Percentiles rank a stretch among this genome's conserved stretches.
phyloP scores from a whole-genome alignment of 2,113 vertebrate genomes.

The Brachionichthys hirsutus region DNA sequence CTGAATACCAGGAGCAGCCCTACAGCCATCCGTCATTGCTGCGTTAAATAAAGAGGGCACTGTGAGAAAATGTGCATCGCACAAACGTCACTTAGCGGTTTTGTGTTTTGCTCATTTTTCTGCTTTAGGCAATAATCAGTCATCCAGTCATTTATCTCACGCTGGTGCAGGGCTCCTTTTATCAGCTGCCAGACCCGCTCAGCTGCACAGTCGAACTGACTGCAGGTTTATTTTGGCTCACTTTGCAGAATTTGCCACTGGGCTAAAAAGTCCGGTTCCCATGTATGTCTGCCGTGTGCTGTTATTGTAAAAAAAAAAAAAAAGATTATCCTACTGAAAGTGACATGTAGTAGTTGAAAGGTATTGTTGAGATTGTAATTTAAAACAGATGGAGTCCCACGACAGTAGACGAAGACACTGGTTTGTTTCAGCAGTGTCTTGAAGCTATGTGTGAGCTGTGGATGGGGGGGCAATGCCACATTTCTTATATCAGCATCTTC shows the following conservation, averaged over 20 bases:
- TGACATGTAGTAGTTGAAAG: background rate
- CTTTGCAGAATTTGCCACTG: slow-evolving; percentile 41
- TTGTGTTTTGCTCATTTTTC: slow-evolving; percentile 59
- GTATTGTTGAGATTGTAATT: too few species aligned
- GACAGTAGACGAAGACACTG: too few species aligned
- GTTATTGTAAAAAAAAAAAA: slow-evolving; percentile 12
- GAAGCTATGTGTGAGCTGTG: too few species aligned
- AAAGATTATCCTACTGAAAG: background rate
- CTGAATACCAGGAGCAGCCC: slow-evolving; percentile 17
- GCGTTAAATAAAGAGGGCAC: slow-evolving; percentile 16
- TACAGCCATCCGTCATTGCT: slow-evolving; percentile 6
- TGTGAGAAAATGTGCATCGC: slow-evolving; percentile 67
- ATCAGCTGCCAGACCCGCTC: slow-evolving; percentile 66
- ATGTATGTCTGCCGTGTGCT: slow-evolving; percentile 20
- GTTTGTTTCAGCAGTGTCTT: too few species aligned
- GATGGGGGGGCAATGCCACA: too few species aligned
- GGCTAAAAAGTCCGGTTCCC: slow-evolving; percentile 48
- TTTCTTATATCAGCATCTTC: too few species aligned
- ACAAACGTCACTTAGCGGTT: slow-evolving; percentile 53
- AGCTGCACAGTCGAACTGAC: slow-evolving; percentile 52
- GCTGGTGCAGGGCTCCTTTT: slow-evolving; percentile 52
- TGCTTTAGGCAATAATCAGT: slow-evolving; percentile 63
- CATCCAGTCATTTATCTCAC: slow-evolving; percentile 66
- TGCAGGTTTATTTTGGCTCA: slow-evolving; percentile 42
- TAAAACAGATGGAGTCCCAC: too few species aligned